Conservation (phyloP, 2,888 invertebrate species). For the Plagodis pulveraria region DNA sequence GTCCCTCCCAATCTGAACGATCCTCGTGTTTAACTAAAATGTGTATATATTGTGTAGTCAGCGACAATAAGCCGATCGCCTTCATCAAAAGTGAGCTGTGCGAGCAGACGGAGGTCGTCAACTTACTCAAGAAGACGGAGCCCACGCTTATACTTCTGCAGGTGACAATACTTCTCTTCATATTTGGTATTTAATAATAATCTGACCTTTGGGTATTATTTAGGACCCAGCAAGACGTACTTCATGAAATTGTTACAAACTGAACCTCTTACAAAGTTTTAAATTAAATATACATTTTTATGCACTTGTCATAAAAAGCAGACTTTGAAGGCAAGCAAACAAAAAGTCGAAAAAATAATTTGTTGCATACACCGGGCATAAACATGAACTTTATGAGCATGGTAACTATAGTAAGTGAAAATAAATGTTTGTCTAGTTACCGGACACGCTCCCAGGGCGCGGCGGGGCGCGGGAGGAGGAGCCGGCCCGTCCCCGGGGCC, state of each 20-base stretch:
- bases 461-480: slow-evolving; percentile 55
- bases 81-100: slow-evolving; percentile 60
- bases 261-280: too few species aligned
- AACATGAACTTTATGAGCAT: neutral
- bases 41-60: neutral
- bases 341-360: too few species aligned
- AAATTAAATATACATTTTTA: too few species aligned
- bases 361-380: neutral
- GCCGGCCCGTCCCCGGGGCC: slow-evolving; percentile 33
- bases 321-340: too few species aligned
- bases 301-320: too few species aligned
- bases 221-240: too few species aligned
- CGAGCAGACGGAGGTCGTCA: slow-evolving; percentile 66
- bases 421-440: slow-evolving; percentile 51
- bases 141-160: slow-evolving; percentile 73
- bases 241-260: too few species aligned
- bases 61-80: slow-evolving; percentile 44
- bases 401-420: neutral
- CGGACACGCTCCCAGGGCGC: slow-evolving; percentile 71
- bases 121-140: slow-evolving; percentile 62
- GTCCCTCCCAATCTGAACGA: too few species aligned
- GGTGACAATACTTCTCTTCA: slow-evolving; percentile 45
- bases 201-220: too few species aligned
- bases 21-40: too few species aligned
- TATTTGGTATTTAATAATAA: too few species aligned